phyloP scores from a whole-genome alignment of 2,888 invertebrate species.

The Tubulanus polymorphus region DNA sequence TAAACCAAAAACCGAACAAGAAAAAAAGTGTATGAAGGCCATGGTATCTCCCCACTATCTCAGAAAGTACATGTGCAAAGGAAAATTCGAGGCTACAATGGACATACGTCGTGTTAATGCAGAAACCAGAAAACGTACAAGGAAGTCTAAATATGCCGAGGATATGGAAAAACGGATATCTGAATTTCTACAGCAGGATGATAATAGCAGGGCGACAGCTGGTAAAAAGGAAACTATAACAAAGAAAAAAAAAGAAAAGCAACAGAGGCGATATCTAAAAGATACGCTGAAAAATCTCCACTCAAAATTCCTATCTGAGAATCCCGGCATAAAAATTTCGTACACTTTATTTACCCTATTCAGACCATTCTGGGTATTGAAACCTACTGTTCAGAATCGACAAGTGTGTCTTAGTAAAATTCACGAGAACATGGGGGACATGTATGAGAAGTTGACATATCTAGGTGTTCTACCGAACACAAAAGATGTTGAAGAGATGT shows the following conservation, averaged over 20 bases:
- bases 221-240: conserved; percentile 15
- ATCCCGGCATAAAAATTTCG: conserved; percentile 5
- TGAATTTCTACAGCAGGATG: conserved; percentile 9
- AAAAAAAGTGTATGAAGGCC: too few species aligned
- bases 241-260: conserved; percentile 8
- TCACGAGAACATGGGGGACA: conserved; percentile 13
- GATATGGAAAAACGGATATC: too few species aligned
- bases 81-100: too few species aligned
- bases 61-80: too few species aligned
- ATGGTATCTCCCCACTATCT: too few species aligned
- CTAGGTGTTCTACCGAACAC: not conserved
- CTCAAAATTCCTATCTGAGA: conserved; percentile 10
- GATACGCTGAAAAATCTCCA: conserved; percentile 12
- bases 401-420: conserved; percentile 18
- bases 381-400: conserved; percentile 12
- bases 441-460: conserved; percentile 20
- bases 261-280: conserved; percentile 13
- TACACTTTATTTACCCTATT: conserved; percentile 11
- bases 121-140: too few species aligned
- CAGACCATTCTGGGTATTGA: conserved; percentile 13
- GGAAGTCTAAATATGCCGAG: too few species aligned
- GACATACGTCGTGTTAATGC: too few species aligned
- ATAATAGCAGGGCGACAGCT: conserved; percentile 13
- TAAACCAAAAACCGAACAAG: too few species aligned
- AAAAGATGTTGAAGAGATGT: too few species aligned